Conservation (phyloP, 2,113 vertebrate genomes). For the Gopherus evgoodei region DNA sequence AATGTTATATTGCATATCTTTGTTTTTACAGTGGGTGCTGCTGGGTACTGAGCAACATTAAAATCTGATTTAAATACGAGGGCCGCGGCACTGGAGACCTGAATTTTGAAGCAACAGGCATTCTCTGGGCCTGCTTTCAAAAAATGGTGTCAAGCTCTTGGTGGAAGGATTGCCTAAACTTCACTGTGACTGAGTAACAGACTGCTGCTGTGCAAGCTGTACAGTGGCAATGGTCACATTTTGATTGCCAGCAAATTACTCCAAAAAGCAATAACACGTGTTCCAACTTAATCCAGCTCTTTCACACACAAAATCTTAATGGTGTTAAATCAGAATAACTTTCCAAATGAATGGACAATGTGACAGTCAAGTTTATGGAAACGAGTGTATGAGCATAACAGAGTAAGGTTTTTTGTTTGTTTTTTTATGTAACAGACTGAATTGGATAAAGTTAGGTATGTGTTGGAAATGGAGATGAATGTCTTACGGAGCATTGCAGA, state of each 20-base stretch:
- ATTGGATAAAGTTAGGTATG: neutral
- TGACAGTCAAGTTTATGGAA: neutral
- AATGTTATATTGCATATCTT: neutral
- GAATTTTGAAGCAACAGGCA: neutral
- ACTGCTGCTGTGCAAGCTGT: neutral
- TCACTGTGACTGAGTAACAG: neutral
- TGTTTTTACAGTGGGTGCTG: neutral
- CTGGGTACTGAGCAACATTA: neutral
- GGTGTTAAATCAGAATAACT: neutral
- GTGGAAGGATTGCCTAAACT: neutral
- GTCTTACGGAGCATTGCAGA: neutral
- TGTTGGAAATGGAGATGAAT: neutral
- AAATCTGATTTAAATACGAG: neutral
- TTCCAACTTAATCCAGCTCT: neutral
- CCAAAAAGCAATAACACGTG: neutral
- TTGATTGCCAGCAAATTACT: neutral
- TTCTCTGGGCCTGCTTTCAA: neutral
- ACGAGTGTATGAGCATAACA: neutral
- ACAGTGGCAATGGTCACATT: neutral
- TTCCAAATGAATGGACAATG: neutral
- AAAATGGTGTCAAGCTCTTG: neutral
- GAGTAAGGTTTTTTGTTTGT: neutral
- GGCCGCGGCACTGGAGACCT: neutral
- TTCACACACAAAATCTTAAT: neutral
- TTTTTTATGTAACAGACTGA: neutral